Percentiles rank a stretch among this genome's conserved stretches.
These are phyloP conservation scores for Xiphophorus hellerii DNA, from an alignment of 2,113 vertebrate species.

Conservation along the genomic window DNA sequence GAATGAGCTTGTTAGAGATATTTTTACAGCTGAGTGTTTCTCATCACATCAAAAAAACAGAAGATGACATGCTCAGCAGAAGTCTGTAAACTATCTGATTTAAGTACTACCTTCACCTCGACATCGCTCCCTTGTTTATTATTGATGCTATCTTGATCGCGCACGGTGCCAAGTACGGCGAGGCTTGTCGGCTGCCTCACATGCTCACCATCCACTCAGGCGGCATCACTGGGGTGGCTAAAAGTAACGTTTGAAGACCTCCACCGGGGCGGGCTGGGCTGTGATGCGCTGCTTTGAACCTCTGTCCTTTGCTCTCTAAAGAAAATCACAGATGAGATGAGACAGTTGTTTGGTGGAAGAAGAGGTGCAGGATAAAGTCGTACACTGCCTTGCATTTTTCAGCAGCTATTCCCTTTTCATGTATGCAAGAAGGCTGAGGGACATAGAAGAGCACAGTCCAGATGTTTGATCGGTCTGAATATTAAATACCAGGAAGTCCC, in stretches of 20 bases:
- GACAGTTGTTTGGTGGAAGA: conserved; percentile 30
- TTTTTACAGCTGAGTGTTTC: conserved; percentile 36
- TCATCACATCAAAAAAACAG: conserved; percentile 31
- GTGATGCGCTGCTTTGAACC: conserved; percentile 38
- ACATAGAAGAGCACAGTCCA: conserved; percentile 69
- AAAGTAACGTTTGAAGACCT: conserved; percentile 61
- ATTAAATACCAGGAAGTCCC: conserved; percentile 40
- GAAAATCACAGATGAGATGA: conserved; percentile 48
- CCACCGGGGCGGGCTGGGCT: conserved; percentile 51
- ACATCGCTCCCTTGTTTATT: conserved; percentile 49
- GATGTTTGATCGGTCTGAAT: conserved; percentile 66
- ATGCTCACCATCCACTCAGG: conserved; percentile 39
- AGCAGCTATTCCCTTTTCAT: conserved; percentile 54
- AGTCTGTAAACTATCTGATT: conserved; percentile 29
- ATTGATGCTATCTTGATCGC: conserved; percentile 56
- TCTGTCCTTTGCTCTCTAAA: conserved; percentile 15
- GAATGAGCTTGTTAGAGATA: conserved; percentile 21
- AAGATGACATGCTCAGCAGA: conserved; percentile 26
- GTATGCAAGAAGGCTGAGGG: conserved; percentile 21
- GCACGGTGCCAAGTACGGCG: conserved; percentile 36
- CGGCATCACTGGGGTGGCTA: conserved; percentile 55
- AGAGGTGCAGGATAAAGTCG: conserved; percentile 45
- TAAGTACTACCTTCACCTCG: conserved; percentile 52
- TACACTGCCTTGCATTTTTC: conserved; percentile 63
- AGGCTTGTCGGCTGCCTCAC: conserved; percentile 38